These are phyloP conservation scores for Paragorgia papillata DNA, from an alignment of 92 coral and sea anemone species.

Conservation along the genomic window DNA sequence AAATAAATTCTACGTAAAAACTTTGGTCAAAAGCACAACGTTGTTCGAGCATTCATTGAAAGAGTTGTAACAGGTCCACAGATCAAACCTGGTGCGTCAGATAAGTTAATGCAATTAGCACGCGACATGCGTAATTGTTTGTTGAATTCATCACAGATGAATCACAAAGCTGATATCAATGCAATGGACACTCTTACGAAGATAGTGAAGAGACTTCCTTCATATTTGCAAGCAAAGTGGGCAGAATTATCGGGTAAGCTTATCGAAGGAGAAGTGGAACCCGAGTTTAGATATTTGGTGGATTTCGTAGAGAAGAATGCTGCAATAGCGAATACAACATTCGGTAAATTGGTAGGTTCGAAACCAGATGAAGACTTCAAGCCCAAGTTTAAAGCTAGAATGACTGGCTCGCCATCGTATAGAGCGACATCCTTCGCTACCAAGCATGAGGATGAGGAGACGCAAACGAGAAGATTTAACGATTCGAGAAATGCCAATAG, in stretches of 20 bases:
- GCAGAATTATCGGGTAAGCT: constrained; percentile 51
- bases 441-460: constrained; percentile 1
- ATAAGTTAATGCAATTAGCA: constrained; percentile 50
- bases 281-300: constrained; percentile 34
- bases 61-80: no score
- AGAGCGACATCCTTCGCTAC: background rate
- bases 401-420: background rate
- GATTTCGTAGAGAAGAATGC: constrained; percentile 50
- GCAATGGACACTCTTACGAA: no score
- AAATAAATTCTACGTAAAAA: constrained; percentile 38
- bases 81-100: no score
- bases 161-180: constrained; percentile 57
- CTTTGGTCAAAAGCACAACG: constrained; percentile 59
- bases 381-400: background rate
- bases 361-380: no score
- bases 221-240: constrained; percentile 63
- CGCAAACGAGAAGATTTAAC: background rate
- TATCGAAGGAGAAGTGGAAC: constrained; percentile 36
- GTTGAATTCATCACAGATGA: no score
- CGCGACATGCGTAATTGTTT: constrained; percentile 48
- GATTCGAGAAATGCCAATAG: no score
- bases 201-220: no score
- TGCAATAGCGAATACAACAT: constrained; percentile 47
- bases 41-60: constrained; percentile 54
- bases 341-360: no score